Evolutionary conservation across 2,113 vertebrate species (phyloP), one percentile per base, ranked within the genome.

Genomic region (Proteles cristata): DNA sequence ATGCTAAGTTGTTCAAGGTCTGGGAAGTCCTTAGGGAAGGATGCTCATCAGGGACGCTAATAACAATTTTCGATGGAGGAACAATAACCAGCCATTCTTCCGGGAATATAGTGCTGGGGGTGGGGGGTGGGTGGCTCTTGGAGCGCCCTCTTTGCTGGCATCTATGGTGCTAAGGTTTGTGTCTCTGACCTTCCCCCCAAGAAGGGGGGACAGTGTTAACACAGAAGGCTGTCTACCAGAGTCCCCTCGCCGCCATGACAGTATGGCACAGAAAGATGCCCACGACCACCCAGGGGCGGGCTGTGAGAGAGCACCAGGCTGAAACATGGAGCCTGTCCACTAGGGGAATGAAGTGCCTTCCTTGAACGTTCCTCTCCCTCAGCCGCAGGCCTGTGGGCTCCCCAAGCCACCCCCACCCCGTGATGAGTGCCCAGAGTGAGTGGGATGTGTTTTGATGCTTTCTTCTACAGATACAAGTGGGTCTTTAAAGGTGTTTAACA

Each of bases 21-120:
- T 87, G 26, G 84, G 53, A 84, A 90, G 66, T 84, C 88, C 87
- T 95, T 31, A 10, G 94, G 92, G 88, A 76, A 92, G 81, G 96
- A 87, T 65, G 39, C 65, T 88, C 90, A 50, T 88, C 86, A 90
- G 93, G 96, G 83, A 93, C 66, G 63, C 45, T 63, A 50, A 82
- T 73, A 90, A 87, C 83, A 84, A 33, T 65, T 80, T 96, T 66
- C 65, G 66, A 74, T 26, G 35, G 33, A 55, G 66, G 94, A 61
- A 80, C 55, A 79, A 31, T 68, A 82, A 26, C 35, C 65, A 95
- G 87, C 55, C 5, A 2, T n/a, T 79, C 92, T 69, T 66, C 28
- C 4, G 83, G 86, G 79, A 45, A 77, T 26, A 3, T 6, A 7
- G 28, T 31, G 11, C 94, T 6, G 50, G 28, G 53, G 55, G 63